Evolutionary conservation across 2,797 vertebrate species (phyloP).

Genomic region (Pseudochirops cupreus): DNA sequence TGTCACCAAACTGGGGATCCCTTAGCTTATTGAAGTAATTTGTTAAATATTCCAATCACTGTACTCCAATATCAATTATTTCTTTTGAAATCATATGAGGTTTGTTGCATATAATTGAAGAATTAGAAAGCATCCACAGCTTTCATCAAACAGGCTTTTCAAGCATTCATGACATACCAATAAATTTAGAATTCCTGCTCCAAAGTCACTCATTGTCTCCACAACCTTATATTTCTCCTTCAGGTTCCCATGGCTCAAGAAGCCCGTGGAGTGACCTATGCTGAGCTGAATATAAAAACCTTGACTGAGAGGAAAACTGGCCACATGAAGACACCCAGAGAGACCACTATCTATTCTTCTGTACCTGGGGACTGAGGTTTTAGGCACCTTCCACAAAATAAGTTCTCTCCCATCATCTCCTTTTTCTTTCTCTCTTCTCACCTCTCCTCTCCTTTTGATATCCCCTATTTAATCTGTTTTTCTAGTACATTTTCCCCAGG

Average conservation of each 20-base stretch:
- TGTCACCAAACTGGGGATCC: too few species aligned
- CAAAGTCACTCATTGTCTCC: too few species aligned
- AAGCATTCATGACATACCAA: background rate
- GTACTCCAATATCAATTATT: too few species aligned
- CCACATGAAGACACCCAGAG: background rate
- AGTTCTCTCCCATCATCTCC: background rate
- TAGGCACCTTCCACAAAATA: background rate
- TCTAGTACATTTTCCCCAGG: too few species aligned
- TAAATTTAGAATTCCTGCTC: background rate
- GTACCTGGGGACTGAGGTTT: rapidly evolving
- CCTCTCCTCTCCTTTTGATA: too few species aligned
- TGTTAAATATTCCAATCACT: too few species aligned
- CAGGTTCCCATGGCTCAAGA: background rate
- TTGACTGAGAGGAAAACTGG: background rate
- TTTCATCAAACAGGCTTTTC: background rate
- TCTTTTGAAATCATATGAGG: rapidly evolving
- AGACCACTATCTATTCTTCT: background rate
- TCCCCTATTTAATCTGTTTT: background rate
- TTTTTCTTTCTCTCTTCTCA: too few species aligned
- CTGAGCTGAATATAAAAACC: background rate
- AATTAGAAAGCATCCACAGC: background rate
- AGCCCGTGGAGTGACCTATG: rapidly evolving
- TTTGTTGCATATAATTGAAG: background rate
- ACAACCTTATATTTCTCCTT: background rate
- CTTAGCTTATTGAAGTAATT: too few species aligned